phyloP scores from a whole-genome alignment of 2,888 invertebrate species.

The Beris morrisii region DNA sequence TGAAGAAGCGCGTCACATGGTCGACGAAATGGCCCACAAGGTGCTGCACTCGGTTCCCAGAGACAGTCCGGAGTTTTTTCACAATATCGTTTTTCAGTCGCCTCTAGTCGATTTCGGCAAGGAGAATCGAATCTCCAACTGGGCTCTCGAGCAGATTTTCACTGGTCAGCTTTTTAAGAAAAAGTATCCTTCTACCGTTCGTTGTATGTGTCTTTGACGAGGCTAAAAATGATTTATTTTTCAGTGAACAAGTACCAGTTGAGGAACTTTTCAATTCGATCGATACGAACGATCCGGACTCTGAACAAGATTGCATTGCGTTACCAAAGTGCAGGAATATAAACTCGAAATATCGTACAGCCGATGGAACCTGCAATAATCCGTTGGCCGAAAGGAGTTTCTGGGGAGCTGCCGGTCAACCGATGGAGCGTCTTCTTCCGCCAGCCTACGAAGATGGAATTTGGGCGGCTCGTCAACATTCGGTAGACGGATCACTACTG shows the following conservation, averaged over 20 bases:
- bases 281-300: conserved; percentile 47
- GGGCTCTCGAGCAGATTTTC: conserved; percentile 59
- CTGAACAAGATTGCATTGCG: conserved; percentile 49
- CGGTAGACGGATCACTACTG: conserved; percentile 57
- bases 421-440: conserved; percentile 67
- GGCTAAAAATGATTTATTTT: conserved; percentile 6
- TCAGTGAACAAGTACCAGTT: conserved; percentile 44
- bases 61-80: conserved; percentile 53
- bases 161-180: conserved; percentile 59
- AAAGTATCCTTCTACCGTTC: conserved; percentile 47
- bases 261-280: conserved; percentile 9
- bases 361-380: conserved; percentile 87
- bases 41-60: conserved; percentile 50
- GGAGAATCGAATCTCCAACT: conserved; percentile 55
- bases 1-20: conserved; percentile 50
- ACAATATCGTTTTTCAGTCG: conserved; percentile 52
- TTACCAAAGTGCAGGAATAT: conserved; percentile 56
- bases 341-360: conserved; percentile 64
- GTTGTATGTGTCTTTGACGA: neutral
- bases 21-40: conserved; percentile 53
- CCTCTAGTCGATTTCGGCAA: conserved; percentile 52
- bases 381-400: conserved; percentile 49
- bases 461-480: conserved; percentile 52
- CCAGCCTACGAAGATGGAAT: conserved; percentile 69
- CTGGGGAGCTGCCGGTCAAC: conserved; percentile 72